Base-by-base conservation (phyloP, 2,113 vertebrate genomes). In the Mus pahari region DNA sequence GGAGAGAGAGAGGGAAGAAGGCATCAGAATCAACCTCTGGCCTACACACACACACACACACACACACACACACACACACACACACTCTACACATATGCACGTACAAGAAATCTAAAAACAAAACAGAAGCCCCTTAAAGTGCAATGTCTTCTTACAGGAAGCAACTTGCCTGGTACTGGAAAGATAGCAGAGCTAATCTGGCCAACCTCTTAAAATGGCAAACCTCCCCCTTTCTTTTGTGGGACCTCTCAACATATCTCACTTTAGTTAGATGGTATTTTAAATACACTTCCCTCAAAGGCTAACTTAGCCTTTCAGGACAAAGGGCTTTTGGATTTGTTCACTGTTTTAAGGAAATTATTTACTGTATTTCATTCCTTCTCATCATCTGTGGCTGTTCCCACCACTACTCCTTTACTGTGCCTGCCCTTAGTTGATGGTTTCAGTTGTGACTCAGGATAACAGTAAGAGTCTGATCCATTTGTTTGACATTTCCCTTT, bases 181-280 rank as follows among this genome's bases (percentile, higher is more conserved):
- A 96, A 93, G 90, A 48, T 94, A 96, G 70, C 81, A 97, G 82
- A 96, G 77, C 24, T 94, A 31, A 36, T 68, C 96, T 91, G 68
- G 68, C 2, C 84, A 96, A 89, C 90, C 73, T 94, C 94, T 94
- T 95, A 95, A 93, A 97, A 98, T 89, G 86, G 89, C 75, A 90
- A 71, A 64, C 95, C 73, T 66, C 97, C 55, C 5, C 94, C 19
- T 91, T 97, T 96, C 53, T 77, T 96, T 97, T 95, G 66, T 93
- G 82, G 36, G 73, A n/a, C 10, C 92, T 95, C 78, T 96, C 84
- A 96, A 88, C 36, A 94, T 96, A 94, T 71, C 84, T 94, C 96
- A 55, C 60, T 97, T 97, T 50, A 60, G 13, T 92, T 75, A 62
- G 78, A 95, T 48, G 24, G 78, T 62, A 66, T 95, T 91, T 79